Percentiles rank a stretch among this genome's conserved stretches.
Evolutionary conservation across 1,140 invertebrate species (phyloP).

Genomic region (Solen grandis): DNA sequence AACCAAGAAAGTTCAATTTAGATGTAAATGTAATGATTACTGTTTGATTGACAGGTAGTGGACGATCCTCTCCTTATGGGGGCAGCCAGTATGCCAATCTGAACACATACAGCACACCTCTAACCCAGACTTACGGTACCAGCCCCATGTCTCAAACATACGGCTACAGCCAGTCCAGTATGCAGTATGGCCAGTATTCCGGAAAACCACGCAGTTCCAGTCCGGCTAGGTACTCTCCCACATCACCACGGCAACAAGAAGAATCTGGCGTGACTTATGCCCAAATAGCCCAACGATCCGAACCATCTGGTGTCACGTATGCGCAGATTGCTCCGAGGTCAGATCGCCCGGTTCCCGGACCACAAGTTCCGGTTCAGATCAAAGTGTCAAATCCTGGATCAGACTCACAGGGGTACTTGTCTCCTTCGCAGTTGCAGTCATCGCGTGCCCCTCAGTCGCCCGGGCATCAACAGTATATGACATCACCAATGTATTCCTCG

Average conservation of each 20-base stretch:
- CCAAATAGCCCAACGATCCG: constrained; percentile 2
- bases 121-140: constrained; percentile 13
- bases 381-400: constrained; percentile 56
- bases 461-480: constrained; percentile 14
- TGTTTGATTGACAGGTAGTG: constrained; percentile 48
- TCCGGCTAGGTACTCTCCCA: constrained; percentile 20
- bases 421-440: constrained; percentile 28
- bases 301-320: constrained; percentile 37
- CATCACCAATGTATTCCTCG: constrained; percentile 20
- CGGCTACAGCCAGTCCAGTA: not conserved
- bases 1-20: too few relatives aligned
- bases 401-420: constrained; percentile 45
- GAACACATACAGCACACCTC: not conserved
- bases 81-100: constrained; percentile 17
- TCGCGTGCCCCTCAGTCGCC: not conserved
- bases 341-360: constrained; percentile 62
- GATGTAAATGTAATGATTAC: too few relatives aligned
- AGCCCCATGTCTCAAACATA: constrained; percentile 16
- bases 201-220: not conserved
- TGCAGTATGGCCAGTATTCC: constrained; percentile 35
- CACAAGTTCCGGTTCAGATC: constrained; percentile 60
- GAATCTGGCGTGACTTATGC: constrained; percentile 36
- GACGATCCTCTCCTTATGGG: constrained; percentile 43
- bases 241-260: constrained; percentile 7
- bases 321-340: constrained; percentile 48